Evolutionary conservation across 2,113 vertebrate species (phyloP).

Genomic region (Himantopus leucocephalus): DNA sequence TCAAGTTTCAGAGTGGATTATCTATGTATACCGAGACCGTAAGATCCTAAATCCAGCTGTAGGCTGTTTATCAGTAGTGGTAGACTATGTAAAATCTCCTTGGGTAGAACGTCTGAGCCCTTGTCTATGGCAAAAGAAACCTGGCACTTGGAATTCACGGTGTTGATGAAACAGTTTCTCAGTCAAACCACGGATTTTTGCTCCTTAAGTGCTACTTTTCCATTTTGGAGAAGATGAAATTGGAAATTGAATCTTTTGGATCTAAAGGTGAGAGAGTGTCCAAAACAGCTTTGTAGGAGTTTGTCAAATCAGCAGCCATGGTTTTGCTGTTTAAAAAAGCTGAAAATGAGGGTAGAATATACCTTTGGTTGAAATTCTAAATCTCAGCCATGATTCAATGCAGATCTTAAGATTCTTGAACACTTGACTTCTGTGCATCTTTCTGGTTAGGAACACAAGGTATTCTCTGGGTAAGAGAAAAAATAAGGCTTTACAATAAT

Average conservation of each 20-base stretch:
- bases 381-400: not conserved
- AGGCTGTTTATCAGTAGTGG: conserved; percentile 1
- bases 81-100: not conserved
- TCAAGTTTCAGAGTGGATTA: conserved; percentile 53
- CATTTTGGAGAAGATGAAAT: not conserved
- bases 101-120: not conserved
- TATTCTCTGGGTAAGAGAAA: not conserved
- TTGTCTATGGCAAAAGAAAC: not conserved
- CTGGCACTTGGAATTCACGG: not conserved
- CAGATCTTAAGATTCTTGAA: not conserved
- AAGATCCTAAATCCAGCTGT: conserved; percentile 35
- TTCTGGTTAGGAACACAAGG: not conserved
- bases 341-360: not conserved
- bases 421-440: not conserved
- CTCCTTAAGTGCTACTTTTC: not conserved
- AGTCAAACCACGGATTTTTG: not conserved
- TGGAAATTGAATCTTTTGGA: not conserved
- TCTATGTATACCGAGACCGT: not conserved
- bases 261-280: not conserved
- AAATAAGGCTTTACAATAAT: not conserved
- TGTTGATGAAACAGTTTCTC: not conserved
- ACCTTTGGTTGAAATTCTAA: not conserved
- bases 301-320: not conserved
- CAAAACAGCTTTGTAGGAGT: not conserved
- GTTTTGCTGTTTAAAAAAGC: not conserved